These are phyloP conservation scores for Excalfactoria chinensis DNA, from an alignment of 2,113 vertebrate genomes.

Conservation along the genomic window DNA sequence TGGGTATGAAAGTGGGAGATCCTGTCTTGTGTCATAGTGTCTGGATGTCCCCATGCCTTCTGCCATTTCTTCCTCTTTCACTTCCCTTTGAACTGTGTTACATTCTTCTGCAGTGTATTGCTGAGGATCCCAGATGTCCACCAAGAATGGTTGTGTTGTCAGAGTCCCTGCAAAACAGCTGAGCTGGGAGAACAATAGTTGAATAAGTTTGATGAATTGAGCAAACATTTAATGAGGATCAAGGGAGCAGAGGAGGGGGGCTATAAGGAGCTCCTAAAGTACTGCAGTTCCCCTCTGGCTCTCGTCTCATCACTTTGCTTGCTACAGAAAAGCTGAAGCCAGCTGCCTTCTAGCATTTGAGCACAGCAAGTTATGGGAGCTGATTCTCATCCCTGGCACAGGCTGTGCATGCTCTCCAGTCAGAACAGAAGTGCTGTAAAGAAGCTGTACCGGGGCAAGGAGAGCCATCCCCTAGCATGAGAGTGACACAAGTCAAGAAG, in stretches of 20 bases:
- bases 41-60: background rate
- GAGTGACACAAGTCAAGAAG: background rate
- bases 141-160: background rate
- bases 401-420: background rate
- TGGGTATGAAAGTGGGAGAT: background rate
- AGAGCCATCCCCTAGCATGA: background rate
- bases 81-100: background rate
- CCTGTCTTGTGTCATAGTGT: background rate
- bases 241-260: background rate
- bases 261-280: background rate
- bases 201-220: background rate
- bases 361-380: background rate
- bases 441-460: background rate
- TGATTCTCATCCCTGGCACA: background rate
- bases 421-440: background rate
- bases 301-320: background rate
- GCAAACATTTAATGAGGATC: slow-evolving; percentile 14
- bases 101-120: background rate
- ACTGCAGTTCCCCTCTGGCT: background rate
- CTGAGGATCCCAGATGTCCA: background rate
- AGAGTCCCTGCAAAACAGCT: background rate
- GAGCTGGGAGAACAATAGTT: slow-evolving; percentile 5
- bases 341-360: background rate
- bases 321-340: background rate
- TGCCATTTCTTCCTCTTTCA: background rate